These are phyloP conservation scores for Caligus rogercresseyi DNA, from an alignment of 1,140 invertebrate genomes.

Conservation along the genomic window DNA sequence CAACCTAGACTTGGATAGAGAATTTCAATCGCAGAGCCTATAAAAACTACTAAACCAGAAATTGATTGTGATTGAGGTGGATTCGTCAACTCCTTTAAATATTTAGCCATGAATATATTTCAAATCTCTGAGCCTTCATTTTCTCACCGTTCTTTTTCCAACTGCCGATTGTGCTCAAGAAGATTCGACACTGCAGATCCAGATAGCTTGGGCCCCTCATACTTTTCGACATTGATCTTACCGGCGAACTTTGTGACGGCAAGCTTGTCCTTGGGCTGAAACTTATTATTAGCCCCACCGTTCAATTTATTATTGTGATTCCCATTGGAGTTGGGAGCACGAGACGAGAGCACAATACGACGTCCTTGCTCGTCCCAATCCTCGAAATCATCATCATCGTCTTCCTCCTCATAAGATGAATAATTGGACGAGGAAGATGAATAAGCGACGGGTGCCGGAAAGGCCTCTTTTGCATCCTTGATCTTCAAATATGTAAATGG, in stretches of 20 bases:
- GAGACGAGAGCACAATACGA: not conserved
- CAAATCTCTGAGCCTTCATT: not conserved
- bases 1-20: no score
- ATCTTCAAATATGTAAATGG: not conserved
- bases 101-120: not conserved
- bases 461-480: not conserved
- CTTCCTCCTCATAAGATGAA: slow-evolving; percentile 26
- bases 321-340: slow-evolving; percentile 23
- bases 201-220: slow-evolving; percentile 38
- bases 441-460: not conserved
- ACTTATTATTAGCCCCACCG: slow-evolving; percentile 42
- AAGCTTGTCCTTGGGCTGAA: slow-evolving; percentile 60
- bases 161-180: not conserved
- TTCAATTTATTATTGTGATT: slow-evolving; percentile 11
- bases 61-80: no score
- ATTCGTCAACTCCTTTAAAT: no score
- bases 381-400: slow-evolving; percentile 28
- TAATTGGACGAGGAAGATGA: slow-evolving; percentile 20
- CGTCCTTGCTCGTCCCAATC: slow-evolving; percentile 20
- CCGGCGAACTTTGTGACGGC: slow-evolving; percentile 55
- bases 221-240: slow-evolving; percentile 69
- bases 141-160: not conserved
- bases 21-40: no score
- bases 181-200: not conserved
- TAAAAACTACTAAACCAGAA: no score